Evolutionary conservation across 1,140 invertebrate species (phyloP), one percentile per base, ranked within the genome.

Genomic region (Sitodiplosis mosellana): DNA sequence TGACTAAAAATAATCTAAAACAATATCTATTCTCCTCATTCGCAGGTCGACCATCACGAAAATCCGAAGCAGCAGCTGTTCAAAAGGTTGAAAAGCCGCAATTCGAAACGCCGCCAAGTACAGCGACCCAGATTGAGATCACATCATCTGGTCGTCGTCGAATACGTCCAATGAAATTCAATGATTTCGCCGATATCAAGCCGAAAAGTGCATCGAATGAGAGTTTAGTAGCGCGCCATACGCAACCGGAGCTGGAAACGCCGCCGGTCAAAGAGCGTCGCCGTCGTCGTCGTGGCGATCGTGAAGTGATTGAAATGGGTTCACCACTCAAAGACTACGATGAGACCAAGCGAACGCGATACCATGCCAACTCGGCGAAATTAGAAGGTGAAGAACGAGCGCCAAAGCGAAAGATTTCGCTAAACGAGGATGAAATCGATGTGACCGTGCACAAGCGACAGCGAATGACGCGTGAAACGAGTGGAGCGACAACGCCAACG

Each of bases 91-190:
- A 56, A 48, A 56, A 64, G 48, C 47, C 18, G 14, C 38, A 40
- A 40, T 40, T 19, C 7, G n/a, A 40, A 40, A 15, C 43, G 6
- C n/a, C 21, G 5, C 14, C 43, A 18, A 45, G 7, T 18, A 14
- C 43, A 34, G 45, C 21, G 12, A 4, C 21, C 38, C 15, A 38
- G 15, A 33, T 73, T 21, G 71, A 74, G 59, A 65, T 73, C 0
- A 74, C 72, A 2, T 74, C 73, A 10, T 75, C 72, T 0, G 73
- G 73, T 8, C 60, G 72, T 48, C 67, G 69, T 59, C 57, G 74
- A 33, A 74, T 72, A 21, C 60, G 74, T 37, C 74, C 74, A 12
- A 66, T 67, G 15, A 75, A 76, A 57, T 76, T 70, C 53, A 73
- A 73, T 47, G 73, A 76, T 56, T 75, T 52, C 41, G 34, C 19